Conservation (phyloP, 2,113 vertebrate genomes). For the Rattus norvegicus region GRCr8 NC_086036.1:1710001-1710500, state of each 20-base stretch:
- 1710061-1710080: neutral
- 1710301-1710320: neutral
- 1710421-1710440: neutral
- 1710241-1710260: no score
- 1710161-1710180: neutral
- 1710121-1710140: neutral
- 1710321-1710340: neutral
- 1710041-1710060: neutral
- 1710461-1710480: conserved; percentile 5
- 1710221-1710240: neutral
- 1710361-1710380: neutral
- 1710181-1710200: neutral
- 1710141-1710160: neutral
- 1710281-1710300: neutral
- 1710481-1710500: conserved; percentile 27
- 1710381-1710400: neutral
- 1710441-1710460: neutral
- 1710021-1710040: neutral
- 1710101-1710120: neutral
- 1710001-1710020: neutral
- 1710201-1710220: neutral
- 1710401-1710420: neutral
- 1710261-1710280: neutral
- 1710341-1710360: neutral
- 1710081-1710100: neutral